Percentiles rank a stretch among this genome's conserved stretches.
Evolutionary conservation across 2,888 invertebrate species (phyloP).

Genomic region (Erpobdella octoculata): DNA sequence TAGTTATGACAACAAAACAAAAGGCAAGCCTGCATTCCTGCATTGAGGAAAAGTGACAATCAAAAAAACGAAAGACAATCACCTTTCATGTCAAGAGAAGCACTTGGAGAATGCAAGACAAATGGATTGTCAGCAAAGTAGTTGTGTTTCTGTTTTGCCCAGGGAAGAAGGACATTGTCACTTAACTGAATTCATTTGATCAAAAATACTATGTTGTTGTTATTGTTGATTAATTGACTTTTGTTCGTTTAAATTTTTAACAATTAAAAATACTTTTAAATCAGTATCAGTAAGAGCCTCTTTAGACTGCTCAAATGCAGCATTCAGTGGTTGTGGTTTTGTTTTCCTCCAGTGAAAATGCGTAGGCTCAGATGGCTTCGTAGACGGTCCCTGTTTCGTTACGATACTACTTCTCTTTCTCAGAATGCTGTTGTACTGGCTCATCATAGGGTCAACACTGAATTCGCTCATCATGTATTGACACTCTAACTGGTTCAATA

Average conservation of each 20-base stretch:
- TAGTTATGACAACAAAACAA: neutral
- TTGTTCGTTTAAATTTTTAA: too few species aligned
- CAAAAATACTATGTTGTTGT: too few species aligned
- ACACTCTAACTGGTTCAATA: conserved; percentile 4
- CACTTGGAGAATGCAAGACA: conserved; percentile 21
- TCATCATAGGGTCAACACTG: neutral
- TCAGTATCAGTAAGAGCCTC: neutral
- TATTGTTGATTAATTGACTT: too few species aligned
- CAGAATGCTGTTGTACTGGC: conserved; percentile 9
- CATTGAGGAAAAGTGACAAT: neutral
- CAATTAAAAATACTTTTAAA: neutral
- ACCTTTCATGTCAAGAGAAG: conserved; percentile 27
- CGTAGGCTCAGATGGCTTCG: conserved; percentile 34
- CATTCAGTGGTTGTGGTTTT: neutral
- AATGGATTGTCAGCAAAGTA: conserved; percentile 24
- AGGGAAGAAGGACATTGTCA: neutral
- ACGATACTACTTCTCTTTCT: neutral
- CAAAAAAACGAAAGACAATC: neutral
- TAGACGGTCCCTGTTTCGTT: neutral
- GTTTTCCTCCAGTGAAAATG: conserved; percentile 36
- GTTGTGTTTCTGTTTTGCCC: conserved; percentile 14
- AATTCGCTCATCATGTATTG: neutral
- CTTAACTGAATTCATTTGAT: too few species aligned
- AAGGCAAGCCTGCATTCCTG: neutral
- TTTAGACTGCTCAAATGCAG: neutral